Evolutionary conservation across 2,113 vertebrate genomes (phyloP).

Genomic region (Pleuronectes platessa): DNA sequence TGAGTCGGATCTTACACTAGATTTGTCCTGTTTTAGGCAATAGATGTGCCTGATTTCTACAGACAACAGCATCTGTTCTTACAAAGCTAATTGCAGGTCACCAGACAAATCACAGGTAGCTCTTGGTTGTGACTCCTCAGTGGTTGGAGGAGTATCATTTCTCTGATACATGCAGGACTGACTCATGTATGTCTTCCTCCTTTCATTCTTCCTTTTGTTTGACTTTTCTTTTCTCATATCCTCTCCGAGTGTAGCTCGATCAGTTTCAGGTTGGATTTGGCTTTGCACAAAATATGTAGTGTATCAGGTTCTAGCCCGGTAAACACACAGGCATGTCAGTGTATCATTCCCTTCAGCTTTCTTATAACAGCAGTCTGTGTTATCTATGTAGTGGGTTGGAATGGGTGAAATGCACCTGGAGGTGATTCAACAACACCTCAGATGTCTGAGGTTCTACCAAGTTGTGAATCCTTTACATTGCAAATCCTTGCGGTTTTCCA

Average conservation of each 20-base stretch:
- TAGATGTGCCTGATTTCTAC: no score
- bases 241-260: background rate
- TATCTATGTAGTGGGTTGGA: slow-evolving; percentile 32
- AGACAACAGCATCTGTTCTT: no score
- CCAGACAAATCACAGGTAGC: no score
- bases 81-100: no score
- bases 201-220: slow-evolving; percentile 30
- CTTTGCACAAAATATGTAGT: slow-evolving; percentile 30
- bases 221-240: background rate
- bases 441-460: background rate
- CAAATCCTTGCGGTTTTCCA: background rate
- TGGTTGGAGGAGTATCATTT: background rate
- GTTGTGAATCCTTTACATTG: background rate
- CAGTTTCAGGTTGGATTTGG: slow-evolving; percentile 10
- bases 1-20: no score
- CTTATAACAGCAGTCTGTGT: slow-evolving; percentile 10
- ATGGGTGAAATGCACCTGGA: slow-evolving; percentile 11
- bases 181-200: background rate
- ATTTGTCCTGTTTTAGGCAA: no score
- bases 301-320: slow-evolving; percentile 28
- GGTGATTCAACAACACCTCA: background rate
- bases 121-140: no score
- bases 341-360: slow-evolving; percentile 15
- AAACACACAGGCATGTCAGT: background rate
- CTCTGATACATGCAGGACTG: slow-evolving; percentile 11